Evolutionary conservation across 2,797 vertebrate genomes (phyloP).

Genomic region (Heliangelus exortis): DNA sequence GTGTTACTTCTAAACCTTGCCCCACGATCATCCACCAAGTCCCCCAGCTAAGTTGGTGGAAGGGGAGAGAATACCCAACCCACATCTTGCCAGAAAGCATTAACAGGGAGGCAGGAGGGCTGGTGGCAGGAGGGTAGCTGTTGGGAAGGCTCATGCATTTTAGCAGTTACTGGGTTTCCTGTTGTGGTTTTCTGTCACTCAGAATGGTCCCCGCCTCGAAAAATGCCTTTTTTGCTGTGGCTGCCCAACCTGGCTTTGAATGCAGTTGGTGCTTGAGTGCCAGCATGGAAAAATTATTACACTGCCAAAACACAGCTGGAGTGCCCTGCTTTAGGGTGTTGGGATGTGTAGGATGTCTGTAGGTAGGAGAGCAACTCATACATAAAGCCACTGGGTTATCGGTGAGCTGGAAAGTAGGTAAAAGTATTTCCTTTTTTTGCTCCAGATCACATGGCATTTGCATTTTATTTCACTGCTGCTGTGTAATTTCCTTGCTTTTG

Average conservation of each 20-base stretch:
- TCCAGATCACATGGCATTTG: neutral
- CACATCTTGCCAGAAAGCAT: neutral
- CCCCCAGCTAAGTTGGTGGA: neutral
- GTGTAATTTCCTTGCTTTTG: neutral
- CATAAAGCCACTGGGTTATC: rapidly evolving
- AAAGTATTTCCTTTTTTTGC: neutral
- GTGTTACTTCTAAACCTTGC: neutral
- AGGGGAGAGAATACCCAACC: neutral
- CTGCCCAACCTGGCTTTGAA: neutral
- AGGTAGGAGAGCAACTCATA: neutral
- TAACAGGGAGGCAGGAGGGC: neutral
- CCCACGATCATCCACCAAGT: neutral
- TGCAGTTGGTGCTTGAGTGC: neutral
- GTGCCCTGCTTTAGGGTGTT: neutral
- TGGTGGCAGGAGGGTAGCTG: neutral
- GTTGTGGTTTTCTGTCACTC: neutral
- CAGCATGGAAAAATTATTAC: neutral
- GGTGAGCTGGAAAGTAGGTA: neutral
- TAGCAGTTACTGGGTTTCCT: slow-evolving; percentile 53
- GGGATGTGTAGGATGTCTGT: neutral
- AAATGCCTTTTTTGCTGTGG: rapidly evolving
- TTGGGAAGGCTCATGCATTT: neutral
- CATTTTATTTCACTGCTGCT: neutral
- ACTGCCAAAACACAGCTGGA: neutral
- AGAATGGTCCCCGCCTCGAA: neutral